Evolutionary conservation across 1,140 invertebrate genomes (phyloP), one percentile per base, ranked within the genome.

Genomic region (Drosophila baimaii): DNA sequence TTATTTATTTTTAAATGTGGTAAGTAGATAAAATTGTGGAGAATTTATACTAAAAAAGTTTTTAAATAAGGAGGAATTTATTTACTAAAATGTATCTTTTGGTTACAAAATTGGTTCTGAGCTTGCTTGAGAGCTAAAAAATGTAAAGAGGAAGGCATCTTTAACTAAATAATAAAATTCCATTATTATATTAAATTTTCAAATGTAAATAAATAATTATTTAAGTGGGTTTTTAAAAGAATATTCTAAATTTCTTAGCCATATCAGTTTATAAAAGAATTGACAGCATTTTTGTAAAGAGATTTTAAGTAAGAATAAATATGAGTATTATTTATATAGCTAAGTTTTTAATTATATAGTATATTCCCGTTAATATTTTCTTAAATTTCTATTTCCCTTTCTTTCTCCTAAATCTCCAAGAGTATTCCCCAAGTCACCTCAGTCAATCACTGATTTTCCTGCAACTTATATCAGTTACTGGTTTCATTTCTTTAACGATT

Each of bases 401-500:
- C n/a, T n/a, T n/a, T n/a, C n/a, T n/a, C n/a, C n/a, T n/a, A n/a
- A n/a, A n/a, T n/a, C n/a, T n/a, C n/a, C n/a, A n/a, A 74, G 69
- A 12, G 71, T 46, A 65, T 75, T 37, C 5, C 17, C 0, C 0
- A 19, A 27, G 23, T 55, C 43, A 19, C 7, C 29, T 39, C 39
- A 19, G 3, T n/a, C n/a, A 49, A 10, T 62, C 29, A 39, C 10
- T 2, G 15, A 63, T 25, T 39, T 44, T 51, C 19, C n/a, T 13
- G 3, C 35, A 39, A 27, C 71, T 51, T 73, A 54, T 66, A 68
- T 68, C 63, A 21, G 41, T 75, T 47, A 47, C 49, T 62, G 37
- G 57, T 43, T 89, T 77, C 77, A 84, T 89, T 89, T 84, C 84
- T 89, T 89, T 78, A 66, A 37, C 84, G 84, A 80, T 88, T 80